phyloP scores from a whole-genome alignment of 1,140 invertebrate species.

The Pemphigus obesinymphae region DNA sequence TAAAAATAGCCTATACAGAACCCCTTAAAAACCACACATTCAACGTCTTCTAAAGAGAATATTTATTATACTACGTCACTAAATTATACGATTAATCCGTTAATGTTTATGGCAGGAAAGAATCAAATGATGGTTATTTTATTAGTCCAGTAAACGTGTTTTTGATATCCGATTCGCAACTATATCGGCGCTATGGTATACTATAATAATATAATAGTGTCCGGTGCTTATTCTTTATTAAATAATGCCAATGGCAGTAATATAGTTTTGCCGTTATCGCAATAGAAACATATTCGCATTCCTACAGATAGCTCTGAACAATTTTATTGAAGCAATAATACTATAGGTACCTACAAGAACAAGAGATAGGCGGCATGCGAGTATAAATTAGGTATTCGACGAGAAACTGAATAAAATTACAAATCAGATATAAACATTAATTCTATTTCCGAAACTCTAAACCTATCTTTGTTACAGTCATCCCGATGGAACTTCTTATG shows the following conservation, averaged over 20 bases:
- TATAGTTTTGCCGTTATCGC: slow-evolving; percentile 1
- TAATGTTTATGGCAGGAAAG: neutral
- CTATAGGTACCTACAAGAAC: neutral
- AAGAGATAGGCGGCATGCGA: neutral
- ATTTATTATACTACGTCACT: neutral
- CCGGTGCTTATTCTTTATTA: neutral
- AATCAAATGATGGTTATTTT: slow-evolving; percentile 20
- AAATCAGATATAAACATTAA: neutral
- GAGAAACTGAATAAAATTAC: neutral
- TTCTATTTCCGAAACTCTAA: neutral
- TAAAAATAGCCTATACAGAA: no score
- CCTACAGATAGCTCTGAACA: neutral
- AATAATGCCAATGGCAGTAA: slow-evolving; percentile 3
- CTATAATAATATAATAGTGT: no score
- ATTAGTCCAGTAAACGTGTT: slow-evolving; percentile 1
- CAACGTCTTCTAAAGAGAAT: no score
- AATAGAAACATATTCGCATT: neutral
- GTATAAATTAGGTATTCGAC: neutral
- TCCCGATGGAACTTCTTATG: neutral
- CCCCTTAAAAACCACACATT: no score
- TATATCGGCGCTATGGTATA: neutral
- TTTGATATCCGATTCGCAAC: slow-evolving; percentile 33
- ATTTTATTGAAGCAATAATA: slow-evolving; percentile 22
- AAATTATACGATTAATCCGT: neutral
- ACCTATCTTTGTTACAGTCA: neutral